phyloP scores from a whole-genome alignment of 1,140 invertebrate species.

The Cydia amplana region DNA sequence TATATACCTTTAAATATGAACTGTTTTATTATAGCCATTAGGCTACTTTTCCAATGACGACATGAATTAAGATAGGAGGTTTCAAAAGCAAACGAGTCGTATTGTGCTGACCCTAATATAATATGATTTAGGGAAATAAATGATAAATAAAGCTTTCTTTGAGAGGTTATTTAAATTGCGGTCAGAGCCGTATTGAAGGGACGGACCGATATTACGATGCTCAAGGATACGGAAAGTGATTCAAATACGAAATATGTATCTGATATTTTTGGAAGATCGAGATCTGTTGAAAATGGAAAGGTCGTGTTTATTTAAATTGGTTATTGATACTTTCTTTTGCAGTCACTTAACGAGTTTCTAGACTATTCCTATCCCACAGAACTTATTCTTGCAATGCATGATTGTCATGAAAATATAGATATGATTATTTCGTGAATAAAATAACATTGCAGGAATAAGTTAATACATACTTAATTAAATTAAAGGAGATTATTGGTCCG shows the following conservation, averaged over 20 bases:
- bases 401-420: too few species aligned
- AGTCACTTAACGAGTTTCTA: not conserved
- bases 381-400: too few species aligned
- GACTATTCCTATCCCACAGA: too few species aligned
- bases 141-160: constrained; percentile 25
- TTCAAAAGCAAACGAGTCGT: not conserved
- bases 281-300: not conserved
- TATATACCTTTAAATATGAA: not conserved
- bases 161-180: constrained; percentile 27
- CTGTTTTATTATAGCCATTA: not conserved
- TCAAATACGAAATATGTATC: not conserved
- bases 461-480: too few species aligned
- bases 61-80: not conserved
- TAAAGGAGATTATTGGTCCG: too few species aligned
- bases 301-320: constrained; percentile 3
- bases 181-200: constrained; percentile 1
- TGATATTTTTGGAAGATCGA: not conserved
- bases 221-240: not conserved
- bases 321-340: not conserved
- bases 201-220: constrained; percentile 15
- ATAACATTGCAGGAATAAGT: too few species aligned
- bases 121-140: constrained; percentile 24
- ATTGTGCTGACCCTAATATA: constrained; percentile 19
- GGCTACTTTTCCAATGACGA: not conserved
- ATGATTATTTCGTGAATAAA: too few species aligned